phyloP scores from a whole-genome alignment of 2,888 invertebrate genomes.

The Xestobium rufovillosum region DNA sequence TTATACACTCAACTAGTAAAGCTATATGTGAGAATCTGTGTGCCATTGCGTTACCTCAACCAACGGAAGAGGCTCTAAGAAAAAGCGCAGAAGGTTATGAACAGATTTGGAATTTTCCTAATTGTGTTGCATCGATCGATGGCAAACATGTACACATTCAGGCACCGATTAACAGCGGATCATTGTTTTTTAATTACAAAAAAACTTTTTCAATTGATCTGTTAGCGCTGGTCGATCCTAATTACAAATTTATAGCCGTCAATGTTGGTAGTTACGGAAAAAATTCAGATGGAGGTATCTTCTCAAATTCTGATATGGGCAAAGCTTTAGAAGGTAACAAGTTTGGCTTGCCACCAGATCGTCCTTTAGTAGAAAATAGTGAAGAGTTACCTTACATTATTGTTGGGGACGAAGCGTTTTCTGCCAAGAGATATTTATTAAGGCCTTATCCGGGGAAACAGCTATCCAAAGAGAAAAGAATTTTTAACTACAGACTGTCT shows the following conservation, averaged over 20 bases:
- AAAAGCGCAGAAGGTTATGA: neutral
- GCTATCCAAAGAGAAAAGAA: conserved; percentile 16
- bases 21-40: neutral
- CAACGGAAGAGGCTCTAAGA: neutral
- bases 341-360: neutral
- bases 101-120: neutral
- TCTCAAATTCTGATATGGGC: neutral
- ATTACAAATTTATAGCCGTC: conserved; percentile 18
- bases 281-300: conserved; percentile 10
- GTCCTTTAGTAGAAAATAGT: conserved; percentile 1
- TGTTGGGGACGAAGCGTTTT: conserved; percentile 24
- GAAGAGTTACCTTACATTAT: conserved; percentile 2
- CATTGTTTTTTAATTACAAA: conserved; percentile 22
- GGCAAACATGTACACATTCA: conserved; percentile 22
- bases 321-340: neutral
- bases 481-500: conserved; percentile 26
- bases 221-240: conserved; percentile 17
- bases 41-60: neutral
- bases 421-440: conserved; percentile 24
- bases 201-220: conserved; percentile 20
- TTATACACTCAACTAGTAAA: neutral
- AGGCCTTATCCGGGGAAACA: conserved; percentile 24
- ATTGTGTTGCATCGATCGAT: conserved; percentile 11
- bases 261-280: conserved; percentile 25
- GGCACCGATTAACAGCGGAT: conserved; percentile 21